Evolutionary conservation across 2,797 vertebrate species (phyloP).

Genomic region (Hylomyscus alleni): DNA sequence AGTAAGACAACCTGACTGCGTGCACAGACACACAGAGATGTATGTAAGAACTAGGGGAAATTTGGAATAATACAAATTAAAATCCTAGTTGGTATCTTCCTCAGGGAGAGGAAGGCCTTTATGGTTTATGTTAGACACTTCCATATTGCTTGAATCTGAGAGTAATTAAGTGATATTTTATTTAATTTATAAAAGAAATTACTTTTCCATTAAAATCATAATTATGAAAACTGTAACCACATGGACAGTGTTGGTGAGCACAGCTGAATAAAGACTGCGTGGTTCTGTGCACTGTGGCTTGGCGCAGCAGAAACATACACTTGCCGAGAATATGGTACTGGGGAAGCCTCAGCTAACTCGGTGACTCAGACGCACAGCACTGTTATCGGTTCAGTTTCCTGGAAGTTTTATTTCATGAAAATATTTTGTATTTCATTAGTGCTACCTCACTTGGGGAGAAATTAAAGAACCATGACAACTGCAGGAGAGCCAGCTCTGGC

Average conservation of each 20-base stretch:
- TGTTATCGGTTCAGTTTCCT: slow-evolving; percentile 68
- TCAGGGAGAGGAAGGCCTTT: neutral
- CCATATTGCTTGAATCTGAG: slow-evolving; percentile 53
- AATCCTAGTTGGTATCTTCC: neutral
- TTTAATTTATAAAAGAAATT: slow-evolving; percentile 75
- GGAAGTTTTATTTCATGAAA: slow-evolving; percentile 72
- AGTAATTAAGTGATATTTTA: slow-evolving; percentile 60
- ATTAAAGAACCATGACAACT: slow-evolving; percentile 67
- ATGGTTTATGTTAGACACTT: slow-evolving; percentile 42
- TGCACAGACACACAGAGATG: neutral
- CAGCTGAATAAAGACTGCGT: slow-evolving; percentile 50
- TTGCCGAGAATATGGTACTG: neutral
- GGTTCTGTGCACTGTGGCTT: slow-evolving; percentile 38
- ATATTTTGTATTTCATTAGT: slow-evolving; percentile 70
- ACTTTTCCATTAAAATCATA: slow-evolving; percentile 64
- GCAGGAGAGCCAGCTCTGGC: slow-evolving; percentile 64
- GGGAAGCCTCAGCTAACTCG: slow-evolving; percentile 4
- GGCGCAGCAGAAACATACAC: neutral
- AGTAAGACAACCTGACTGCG: neutral
- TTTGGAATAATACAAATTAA: slow-evolving; percentile 46
- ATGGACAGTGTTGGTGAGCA: slow-evolving; percentile 57
- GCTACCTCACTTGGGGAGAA: slow-evolving; percentile 74
- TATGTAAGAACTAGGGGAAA: neutral
- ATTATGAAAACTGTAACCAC: slow-evolving; percentile 70
- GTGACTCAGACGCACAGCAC: neutral